Percentiles rank a stretch among this genome's conserved stretches.
Conservation (phyloP, 37 sponge, comb jelly and placozoan species). For the Hormiphora californensis region DNA sequence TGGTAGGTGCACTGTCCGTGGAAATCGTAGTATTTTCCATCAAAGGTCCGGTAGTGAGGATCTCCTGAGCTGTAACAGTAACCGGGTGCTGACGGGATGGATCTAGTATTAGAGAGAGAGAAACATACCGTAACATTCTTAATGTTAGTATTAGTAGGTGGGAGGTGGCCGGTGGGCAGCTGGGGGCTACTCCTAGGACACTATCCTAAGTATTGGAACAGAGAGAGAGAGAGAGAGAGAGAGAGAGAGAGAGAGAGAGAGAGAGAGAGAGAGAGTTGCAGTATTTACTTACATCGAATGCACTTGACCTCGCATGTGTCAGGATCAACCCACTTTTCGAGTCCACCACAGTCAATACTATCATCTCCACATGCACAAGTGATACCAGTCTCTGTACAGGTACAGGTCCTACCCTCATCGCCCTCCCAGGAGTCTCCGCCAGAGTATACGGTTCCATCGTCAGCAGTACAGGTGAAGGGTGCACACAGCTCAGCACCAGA, state of each 20-base stretch:
- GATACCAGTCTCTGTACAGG: neutral
- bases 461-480: neutral
- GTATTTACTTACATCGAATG: constrained; percentile 16
- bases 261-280: neutral
- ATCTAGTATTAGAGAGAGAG: neutral
- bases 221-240: no score
- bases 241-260: neutral
- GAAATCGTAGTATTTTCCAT: constrained; percentile 14
- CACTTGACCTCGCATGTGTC: constrained; percentile 8
- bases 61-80: constrained; percentile 25
- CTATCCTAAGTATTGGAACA: no score
- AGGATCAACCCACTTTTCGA: neutral
- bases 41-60: constrained; percentile 23
- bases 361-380: neutral
- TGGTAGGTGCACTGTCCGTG: constrained; percentile 52
- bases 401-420: constrained; percentile 5
- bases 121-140: neutral
- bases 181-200: no score
- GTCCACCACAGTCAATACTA: neutral
- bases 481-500: constrained; percentile 27
- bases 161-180: no score
- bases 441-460: neutral
- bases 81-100: neutral
- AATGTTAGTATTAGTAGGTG: no score
- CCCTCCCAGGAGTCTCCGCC: neutral